Evolutionary conservation across 1,140 invertebrate species (phyloP), one percentile per base, ranked within the genome.

Genomic region (Dolichoris vasculosae): DNA sequence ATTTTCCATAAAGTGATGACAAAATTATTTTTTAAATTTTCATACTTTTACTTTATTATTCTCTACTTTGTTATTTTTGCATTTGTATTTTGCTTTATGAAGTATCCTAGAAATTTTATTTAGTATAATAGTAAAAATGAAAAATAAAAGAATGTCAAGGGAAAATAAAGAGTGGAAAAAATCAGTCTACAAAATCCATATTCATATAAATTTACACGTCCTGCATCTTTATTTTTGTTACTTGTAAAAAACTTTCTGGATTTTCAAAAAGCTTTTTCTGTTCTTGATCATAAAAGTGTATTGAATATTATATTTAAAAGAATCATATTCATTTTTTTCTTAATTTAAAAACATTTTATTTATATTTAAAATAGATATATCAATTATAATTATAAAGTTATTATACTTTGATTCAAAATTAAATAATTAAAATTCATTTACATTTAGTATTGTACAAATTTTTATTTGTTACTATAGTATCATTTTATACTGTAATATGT

Each of bases 101-200:
- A 84, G 85, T 87, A 81, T 87, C 76, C 51, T 75, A 86, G 87
- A 89, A 86, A 88, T 88, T 89, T 87, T 87, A 88, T 87, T 86
- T 87, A 73, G 40, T 82, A 87, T 64, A 83, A 64, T 55, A 59
- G 75, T 46, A 81, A 79, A 85, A 83, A 82, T 81, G 82, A 73
- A 75, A 20, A 51, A 26, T 35, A 48, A 71, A 38, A 81, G 71
- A 40, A 69, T 43, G 20, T 13, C 48, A n/a, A 48, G 38, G 55
- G 51, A 63, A 67, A 71, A 71, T 55, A 55, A 77, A 67, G 48
- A n/a, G 46, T 55, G 55, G 69, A 64, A 75, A 43, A 84, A n/a
- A 40, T 13, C 8, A 2, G 69, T 7, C 4, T 2, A 9, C 15
- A 75, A 75, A 87, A 88, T 87, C 86, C 83, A 80, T 87, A 87